Evolutionary conservation across 2,797 vertebrate genomes (phyloP).

Genomic region (Helarctos malayanus): DNA sequence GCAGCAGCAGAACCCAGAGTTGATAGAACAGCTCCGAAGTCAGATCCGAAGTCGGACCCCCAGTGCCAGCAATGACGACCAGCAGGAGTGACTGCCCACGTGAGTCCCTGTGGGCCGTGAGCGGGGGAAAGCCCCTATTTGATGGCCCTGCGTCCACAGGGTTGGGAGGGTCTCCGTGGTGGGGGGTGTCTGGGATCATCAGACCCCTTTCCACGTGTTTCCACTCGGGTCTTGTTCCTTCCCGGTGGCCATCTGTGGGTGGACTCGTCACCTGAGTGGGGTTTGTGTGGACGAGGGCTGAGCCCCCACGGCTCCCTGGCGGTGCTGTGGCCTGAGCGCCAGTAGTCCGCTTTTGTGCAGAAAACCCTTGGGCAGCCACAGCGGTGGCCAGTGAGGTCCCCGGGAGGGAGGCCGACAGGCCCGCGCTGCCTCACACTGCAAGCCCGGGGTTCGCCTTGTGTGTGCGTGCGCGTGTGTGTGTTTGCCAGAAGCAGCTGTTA

Average conservation of each 20-base stretch:
- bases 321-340: background rate
- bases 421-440: background rate
- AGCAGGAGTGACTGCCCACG: slow-evolving; percentile 88
- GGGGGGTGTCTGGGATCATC: background rate
- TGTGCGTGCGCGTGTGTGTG: too few species aligned
- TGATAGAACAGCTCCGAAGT: slow-evolving; percentile 97
- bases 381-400: background rate
- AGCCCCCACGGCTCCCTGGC: background rate
- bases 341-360: rapidly evolving
- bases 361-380: rapidly evolving
- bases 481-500: background rate
- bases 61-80: slow-evolving; percentile 96
- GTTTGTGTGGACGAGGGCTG: too few species aligned
- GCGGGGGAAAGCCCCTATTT: background rate
- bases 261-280: background rate
- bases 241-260: background rate
- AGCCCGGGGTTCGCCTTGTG: background rate
- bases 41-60: slow-evolving; percentile 97
- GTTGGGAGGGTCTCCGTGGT: background rate
- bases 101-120: background rate
- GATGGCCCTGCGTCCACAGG: background rate
- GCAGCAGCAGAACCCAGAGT: slow-evolving; percentile 98
- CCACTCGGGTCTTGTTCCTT: rapidly evolving
- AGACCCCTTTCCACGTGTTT: background rate
- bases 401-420: background rate